phyloP scores from a whole-genome alignment of 2,113 vertebrate species.

The Burhinus oedicnemus region DNA sequence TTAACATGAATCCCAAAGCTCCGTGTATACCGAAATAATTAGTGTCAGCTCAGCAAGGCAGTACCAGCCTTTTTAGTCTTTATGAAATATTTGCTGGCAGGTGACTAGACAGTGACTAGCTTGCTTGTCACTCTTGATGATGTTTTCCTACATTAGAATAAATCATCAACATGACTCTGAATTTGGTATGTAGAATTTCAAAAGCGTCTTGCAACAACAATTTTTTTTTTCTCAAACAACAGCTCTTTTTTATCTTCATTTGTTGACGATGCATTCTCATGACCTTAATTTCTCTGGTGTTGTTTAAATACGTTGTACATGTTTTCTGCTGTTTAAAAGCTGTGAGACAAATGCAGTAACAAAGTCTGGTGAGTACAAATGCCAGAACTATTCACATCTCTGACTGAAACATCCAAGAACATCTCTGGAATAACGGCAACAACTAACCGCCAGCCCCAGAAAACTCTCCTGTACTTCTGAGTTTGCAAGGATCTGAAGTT shows the following conservation, averaged over 20 bases:
- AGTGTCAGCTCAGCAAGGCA: constrained; percentile 65
- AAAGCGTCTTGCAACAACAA: background rate
- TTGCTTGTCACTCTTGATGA: constrained; percentile 35
- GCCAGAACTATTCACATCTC: constrained; percentile 65
- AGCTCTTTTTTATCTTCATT: constrained; percentile 59
- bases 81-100: constrained; percentile 48
- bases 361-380: constrained; percentile 70
- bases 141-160: constrained; percentile 21
- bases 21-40: constrained; percentile 66
- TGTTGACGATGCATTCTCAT: constrained; percentile 51
- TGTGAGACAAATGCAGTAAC: constrained; percentile 75
- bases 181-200: background rate
- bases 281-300: constrained; percentile 69
- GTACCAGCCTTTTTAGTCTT: constrained; percentile 46
- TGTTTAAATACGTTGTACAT: constrained; percentile 71
- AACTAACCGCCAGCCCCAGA: accelerated
- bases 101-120: constrained; percentile 52
- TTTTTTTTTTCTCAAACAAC: constrained; percentile 7
- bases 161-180: constrained; percentile 11
- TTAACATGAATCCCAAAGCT: constrained; percentile 66
- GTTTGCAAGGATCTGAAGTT: background rate
- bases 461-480: background rate
- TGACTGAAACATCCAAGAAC: constrained; percentile 31
- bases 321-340: constrained; percentile 75
- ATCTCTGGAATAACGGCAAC: background rate